These are phyloP conservation scores for Drosophila neocordata DNA, from an alignment of 1,140 invertebrate genomes.

Conservation along the genomic window DNA sequence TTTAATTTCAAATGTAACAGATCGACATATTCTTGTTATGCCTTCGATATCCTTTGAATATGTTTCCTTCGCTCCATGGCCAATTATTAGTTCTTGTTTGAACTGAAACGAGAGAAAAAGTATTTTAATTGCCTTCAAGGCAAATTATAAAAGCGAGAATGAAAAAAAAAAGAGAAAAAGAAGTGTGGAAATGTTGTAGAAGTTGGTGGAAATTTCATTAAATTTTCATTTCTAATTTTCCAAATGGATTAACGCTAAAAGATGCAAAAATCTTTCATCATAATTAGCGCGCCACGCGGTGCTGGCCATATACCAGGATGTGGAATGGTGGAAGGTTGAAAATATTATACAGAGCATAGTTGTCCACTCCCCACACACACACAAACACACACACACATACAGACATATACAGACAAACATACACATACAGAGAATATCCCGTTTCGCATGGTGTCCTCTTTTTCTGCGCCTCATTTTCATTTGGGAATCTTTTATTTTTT, in stretches of 20 bases:
- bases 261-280: constrained; percentile 80
- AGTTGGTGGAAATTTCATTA: constrained; percentile 77
- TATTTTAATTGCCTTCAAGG: constrained; percentile 21
- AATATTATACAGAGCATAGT: constrained; percentile 42
- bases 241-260: constrained; percentile 81
- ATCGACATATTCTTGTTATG: neutral
- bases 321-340: neutral
- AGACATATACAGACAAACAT: neutral
- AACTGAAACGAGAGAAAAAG: constrained; percentile 3
- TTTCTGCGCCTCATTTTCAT: constrained; percentile 45
- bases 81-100: constrained; percentile 46
- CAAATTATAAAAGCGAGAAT: constrained; percentile 16
- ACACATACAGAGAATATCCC: constrained; percentile 32
- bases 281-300: constrained; percentile 68
- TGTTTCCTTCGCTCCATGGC: neutral
- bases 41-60: neutral
- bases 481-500: constrained; percentile 18
- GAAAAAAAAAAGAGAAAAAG: constrained; percentile 22
- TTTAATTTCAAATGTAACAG: neutral
- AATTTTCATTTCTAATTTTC: constrained; percentile 81
- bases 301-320: constrained; percentile 38
- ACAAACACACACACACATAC: constrained; percentile 25
- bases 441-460: constrained; percentile 31
- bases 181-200: constrained; percentile 48
- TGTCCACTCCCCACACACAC: constrained; percentile 54